Conservation (phyloP, 1,140 invertebrate species). For the Hyposmocoma kahamanoa region DNA sequence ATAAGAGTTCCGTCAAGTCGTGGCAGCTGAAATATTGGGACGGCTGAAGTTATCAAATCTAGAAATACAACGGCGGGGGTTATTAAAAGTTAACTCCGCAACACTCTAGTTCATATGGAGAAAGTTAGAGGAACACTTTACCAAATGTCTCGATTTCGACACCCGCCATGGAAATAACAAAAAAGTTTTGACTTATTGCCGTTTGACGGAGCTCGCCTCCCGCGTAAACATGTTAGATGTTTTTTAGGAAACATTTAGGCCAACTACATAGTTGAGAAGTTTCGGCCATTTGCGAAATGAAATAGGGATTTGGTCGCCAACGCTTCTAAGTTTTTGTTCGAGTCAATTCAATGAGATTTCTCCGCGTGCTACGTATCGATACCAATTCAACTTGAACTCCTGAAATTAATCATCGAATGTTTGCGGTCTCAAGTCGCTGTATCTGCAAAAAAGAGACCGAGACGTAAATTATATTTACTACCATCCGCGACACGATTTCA, state of each 20-base stretch:
- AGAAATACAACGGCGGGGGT: conserved; percentile 23
- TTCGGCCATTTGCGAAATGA: conserved; percentile 17
- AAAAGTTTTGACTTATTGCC: conserved; percentile 52
- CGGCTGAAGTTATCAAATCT: neutral
- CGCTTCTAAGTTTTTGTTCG: no score
- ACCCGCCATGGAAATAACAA: conserved; percentile 36
- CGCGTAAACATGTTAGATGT: conserved; percentile 47
- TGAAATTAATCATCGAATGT: no score
- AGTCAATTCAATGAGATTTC: no score
- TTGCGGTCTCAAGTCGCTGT: no score
- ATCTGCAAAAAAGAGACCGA: no score
- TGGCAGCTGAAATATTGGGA: neutral
- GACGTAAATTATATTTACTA: no score
- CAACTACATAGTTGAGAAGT: conserved; percentile 28
- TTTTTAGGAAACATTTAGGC: conserved; percentile 34
- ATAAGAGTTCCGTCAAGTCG: no score
- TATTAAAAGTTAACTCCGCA: conserved; percentile 43
- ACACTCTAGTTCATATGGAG: conserved; percentile 48
- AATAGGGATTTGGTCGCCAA: conserved; percentile 9
- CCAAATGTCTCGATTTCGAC: conserved; percentile 50
- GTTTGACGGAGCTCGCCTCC: conserved; percentile 11
- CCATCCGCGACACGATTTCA: no score
- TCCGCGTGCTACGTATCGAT: no score
- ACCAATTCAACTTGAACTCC: no score
- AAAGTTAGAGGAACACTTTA: conserved; percentile 50